Evolutionary conservation across 2,888 invertebrate species (phyloP).

Genomic region (Scaptomyza parva): DNA sequence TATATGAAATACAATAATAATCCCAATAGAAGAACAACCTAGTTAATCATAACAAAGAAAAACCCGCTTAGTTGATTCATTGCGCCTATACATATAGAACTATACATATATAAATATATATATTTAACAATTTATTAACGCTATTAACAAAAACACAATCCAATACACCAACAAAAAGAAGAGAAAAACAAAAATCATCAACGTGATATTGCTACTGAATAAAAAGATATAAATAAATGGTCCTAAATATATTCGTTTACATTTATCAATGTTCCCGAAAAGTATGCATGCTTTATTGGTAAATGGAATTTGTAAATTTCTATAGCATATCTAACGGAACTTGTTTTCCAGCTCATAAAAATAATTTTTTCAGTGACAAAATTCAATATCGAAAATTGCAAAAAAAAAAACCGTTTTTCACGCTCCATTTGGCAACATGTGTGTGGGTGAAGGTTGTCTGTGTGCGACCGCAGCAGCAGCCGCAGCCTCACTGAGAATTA

Average conservation of each 20-base stretch:
- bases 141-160: slow-evolving; percentile 38
- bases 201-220: slow-evolving; percentile 74
- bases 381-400: neutral
- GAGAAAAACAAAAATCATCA: slow-evolving; percentile 64
- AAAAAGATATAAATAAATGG: slow-evolving; percentile 58
- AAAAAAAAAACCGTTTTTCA: slow-evolving; percentile 40
- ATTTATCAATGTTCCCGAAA: neutral
- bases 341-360: neutral
- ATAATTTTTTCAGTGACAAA: neutral
- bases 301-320: neutral
- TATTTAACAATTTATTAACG: slow-evolving; percentile 42
- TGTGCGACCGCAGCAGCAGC: slow-evolving; percentile 47
- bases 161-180: slow-evolving; percentile 29
- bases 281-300: slow-evolving; percentile 7
- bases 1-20: slow-evolving; percentile 32
- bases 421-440: slow-evolving; percentile 64
- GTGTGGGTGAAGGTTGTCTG: slow-evolving; percentile 74
- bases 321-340: slow-evolving; percentile 1
- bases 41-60: slow-evolving; percentile 44
- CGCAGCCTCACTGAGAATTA: slow-evolving; percentile 33
- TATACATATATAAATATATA: slow-evolving; percentile 39
- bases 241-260: slow-evolving; percentile 30
- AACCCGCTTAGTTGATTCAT: slow-evolving; percentile 67
- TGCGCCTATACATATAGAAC: slow-evolving; percentile 55
- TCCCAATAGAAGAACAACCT: slow-evolving; percentile 40